Evolutionary conservation across 2,888 invertebrate species (phyloP).

Genomic region (Chrysina gloriosa): DNA sequence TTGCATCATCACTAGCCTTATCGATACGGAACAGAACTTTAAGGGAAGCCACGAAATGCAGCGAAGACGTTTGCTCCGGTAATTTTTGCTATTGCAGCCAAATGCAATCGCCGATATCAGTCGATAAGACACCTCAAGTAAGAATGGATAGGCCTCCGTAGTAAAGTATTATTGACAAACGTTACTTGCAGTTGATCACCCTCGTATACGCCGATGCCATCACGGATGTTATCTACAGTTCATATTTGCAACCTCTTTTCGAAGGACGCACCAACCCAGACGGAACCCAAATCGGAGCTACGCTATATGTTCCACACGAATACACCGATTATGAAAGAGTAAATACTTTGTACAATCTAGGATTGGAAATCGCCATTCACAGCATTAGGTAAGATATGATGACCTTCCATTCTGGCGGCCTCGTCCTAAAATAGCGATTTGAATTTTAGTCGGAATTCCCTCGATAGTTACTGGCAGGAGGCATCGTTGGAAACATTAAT

Average conservation of each 20-base stretch:
- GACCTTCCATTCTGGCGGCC: background rate
- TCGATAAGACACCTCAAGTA: slow-evolving; percentile 48
- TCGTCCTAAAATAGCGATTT: background rate
- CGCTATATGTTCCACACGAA: slow-evolving; percentile 79
- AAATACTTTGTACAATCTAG: slow-evolving; percentile 69
- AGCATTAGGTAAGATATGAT: slow-evolving; percentile 70
- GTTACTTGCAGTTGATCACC: background rate
- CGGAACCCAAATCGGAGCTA: slow-evolving; percentile 71
- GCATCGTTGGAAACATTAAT: slow-evolving; percentile 54
- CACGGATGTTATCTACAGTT: slow-evolving; percentile 66
- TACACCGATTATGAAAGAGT: slow-evolving; percentile 71
- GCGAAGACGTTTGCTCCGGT: background rate
- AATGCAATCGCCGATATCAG: slow-evolving; percentile 43
- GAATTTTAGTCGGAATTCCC: slow-evolving; percentile 31
- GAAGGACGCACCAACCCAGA: slow-evolving; percentile 72
- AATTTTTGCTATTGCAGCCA: slow-evolving; percentile 48
- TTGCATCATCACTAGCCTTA: background rate
- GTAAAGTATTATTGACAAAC: background rate
- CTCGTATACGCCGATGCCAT: slow-evolving; percentile 73
- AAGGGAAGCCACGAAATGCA: background rate
- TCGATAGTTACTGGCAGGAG: slow-evolving; percentile 58
- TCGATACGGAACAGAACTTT: background rate
- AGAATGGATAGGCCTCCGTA: background rate
- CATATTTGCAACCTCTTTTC: slow-evolving; percentile 68
- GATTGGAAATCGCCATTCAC: slow-evolving; percentile 77